Evolutionary conservation across 2,113 vertebrate genomes (phyloP).

Genomic region (Catharus fuscescens): DNA sequence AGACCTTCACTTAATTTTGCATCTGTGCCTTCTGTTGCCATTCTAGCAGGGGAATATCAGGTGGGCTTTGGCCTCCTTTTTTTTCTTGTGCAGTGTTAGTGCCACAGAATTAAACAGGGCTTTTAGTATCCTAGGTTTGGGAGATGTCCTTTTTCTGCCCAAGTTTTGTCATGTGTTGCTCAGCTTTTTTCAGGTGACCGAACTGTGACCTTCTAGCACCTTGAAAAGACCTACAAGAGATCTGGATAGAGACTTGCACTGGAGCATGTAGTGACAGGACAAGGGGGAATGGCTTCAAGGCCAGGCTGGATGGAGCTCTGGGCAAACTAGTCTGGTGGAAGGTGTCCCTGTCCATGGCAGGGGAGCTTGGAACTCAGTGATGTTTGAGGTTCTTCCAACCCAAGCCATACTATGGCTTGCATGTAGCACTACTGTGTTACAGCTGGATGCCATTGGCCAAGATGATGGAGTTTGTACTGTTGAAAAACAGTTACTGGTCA

Average conservation of each 20-base stretch:
- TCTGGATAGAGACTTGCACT: not conserved
- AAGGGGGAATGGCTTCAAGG: not conserved
- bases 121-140: not conserved
- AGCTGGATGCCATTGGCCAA: not conserved
- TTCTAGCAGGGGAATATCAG: not conserved
- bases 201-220: not conserved
- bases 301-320: not conserved
- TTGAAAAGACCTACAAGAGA: not conserved
- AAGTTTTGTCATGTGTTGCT: rapidly evolving
- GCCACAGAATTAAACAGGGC: not conserved
- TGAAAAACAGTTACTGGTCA: not conserved
- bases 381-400: not conserved
- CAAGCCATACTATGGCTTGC: not conserved
- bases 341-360: not conserved
- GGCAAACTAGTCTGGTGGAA: not conserved
- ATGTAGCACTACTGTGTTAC: not conserved
- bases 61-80: not conserved
- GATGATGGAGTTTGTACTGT: not conserved
- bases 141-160: not conserved
- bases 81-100: not conserved
- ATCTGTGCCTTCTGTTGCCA: rapidly evolving
- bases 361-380: rapidly evolving
- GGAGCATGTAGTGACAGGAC: not conserved
- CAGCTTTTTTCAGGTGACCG: not conserved
- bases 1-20: not conserved